Evolutionary conservation across 1,140 invertebrate species (phyloP).

Genomic region (Listronotus oregonensis): DNA sequence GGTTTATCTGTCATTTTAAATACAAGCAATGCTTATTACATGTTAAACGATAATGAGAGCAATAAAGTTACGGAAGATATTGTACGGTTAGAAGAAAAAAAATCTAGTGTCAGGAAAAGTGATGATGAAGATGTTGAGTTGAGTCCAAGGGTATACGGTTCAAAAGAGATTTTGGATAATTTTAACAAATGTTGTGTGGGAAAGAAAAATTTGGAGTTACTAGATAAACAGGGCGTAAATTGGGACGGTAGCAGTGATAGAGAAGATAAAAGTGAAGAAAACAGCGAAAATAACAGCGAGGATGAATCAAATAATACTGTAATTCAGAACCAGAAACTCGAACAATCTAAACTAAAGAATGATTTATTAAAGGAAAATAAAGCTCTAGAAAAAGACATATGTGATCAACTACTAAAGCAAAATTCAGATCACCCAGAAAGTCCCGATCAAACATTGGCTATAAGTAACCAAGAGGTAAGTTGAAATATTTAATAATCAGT

Average conservation of each 20-base stretch:
- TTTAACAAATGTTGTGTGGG: conserved; percentile 44
- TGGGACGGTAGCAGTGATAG: conserved; percentile 20
- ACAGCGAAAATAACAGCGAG: conserved; percentile 17
- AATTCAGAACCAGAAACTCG: neutral
- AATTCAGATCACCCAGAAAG: neutral
- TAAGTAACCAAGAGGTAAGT: conserved; percentile 2
- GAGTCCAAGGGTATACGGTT: conserved; percentile 21
- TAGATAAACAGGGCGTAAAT: conserved; percentile 34
- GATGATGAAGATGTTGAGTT: conserved; percentile 27
- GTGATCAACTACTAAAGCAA: neutral
- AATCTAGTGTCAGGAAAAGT: conserved; percentile 32
- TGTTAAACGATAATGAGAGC: conserved; percentile 50
- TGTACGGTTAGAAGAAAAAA: conserved; percentile 42
- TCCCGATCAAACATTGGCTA: neutral
- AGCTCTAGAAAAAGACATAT: neutral
- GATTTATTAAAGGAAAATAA: neutral
- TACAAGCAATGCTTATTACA: conserved; percentile 50
- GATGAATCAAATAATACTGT: conserved; percentile 26
- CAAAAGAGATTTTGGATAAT: conserved; percentile 27
- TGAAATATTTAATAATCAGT: too few species aligned
- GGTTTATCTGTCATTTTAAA: conserved; percentile 46
- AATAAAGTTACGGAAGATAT: conserved; percentile 49
- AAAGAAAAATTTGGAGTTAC: conserved; percentile 47
- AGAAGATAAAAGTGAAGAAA: conserved; percentile 7
- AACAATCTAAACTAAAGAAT: neutral